Evolutionary conservation across 2,888 invertebrate species (phyloP).

Genomic region (Pasiphila rectangulata): DNA sequence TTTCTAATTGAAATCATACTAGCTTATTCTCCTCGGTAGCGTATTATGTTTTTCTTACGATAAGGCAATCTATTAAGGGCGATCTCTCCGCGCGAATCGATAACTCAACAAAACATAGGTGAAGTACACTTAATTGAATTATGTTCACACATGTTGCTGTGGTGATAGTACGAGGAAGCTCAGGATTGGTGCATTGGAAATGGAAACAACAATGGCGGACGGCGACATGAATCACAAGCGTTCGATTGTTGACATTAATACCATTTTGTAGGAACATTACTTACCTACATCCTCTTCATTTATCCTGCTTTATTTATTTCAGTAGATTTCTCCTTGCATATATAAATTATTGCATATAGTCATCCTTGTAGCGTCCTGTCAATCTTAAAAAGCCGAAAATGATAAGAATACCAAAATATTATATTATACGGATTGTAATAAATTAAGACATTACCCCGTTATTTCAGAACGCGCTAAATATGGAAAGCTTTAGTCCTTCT

Average conservation of each 20-base stretch:
- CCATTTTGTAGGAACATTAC: too few species aligned
- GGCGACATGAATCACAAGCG: constrained; percentile 12
- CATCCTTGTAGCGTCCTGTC: too few species aligned
- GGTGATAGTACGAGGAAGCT: constrained; percentile 27
- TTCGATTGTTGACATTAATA: neutral
- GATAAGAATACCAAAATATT: too few species aligned
- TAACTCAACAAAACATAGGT: constrained; percentile 41
- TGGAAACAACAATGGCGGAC: constrained; percentile 64
- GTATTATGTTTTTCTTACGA: constrained; percentile 26
- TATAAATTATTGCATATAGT: too few species aligned
- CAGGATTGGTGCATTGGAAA: constrained; percentile 56
- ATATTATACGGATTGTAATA: too few species aligned
- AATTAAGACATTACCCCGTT: neutral
- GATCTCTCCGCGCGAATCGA: constrained; percentile 51
- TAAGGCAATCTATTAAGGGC: constrained; percentile 56
- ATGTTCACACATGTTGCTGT: constrained; percentile 56
- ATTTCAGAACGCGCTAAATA: constrained; percentile 12
- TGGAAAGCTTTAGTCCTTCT: constrained; percentile 12
- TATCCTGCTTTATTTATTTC: too few species aligned
- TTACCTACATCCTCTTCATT: too few species aligned
- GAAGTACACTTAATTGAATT: constrained; percentile 68
- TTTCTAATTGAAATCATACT: constrained; percentile 24
- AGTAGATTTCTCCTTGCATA: too few species aligned
- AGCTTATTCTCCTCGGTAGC: constrained; percentile 13
- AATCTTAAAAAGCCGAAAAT: too few species aligned